Evolutionary conservation across 2,888 invertebrate genomes (phyloP), one percentile per base, ranked within the genome.

Genomic region (Operophtera brumata): DNA sequence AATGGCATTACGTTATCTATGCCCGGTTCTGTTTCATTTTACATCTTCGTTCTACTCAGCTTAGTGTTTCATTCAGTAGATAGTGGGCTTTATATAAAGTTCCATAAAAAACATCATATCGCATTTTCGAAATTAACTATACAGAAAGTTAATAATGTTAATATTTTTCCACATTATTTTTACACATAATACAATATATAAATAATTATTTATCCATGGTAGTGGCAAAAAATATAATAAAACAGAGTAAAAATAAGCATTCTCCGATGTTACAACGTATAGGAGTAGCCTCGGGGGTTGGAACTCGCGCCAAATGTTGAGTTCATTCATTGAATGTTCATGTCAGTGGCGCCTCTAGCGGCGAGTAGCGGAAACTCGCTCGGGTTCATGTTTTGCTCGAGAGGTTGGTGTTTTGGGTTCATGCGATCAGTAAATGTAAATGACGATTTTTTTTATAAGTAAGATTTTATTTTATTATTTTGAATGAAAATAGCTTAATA

Each of bases 361-460:
- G 80, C 71, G 87, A 87, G 88, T 89, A 88, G 89, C 85, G 66
- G 72, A 53, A 75, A 58, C 73, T 67, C 9, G 2, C 4, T 47
- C 8, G 63, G 75, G 71, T 74, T 76, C 62, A 53, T 64, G 41
- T 65, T 54, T 44, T 13, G 26, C 46, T 53, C 25, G 2, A 2
- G 13, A n/a, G 11, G 0, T 41, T 41, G 28, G 5, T 20, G 36
- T 3, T 1, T 40, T 43, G 47, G 59, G 53, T 57, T 45, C 37
- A 12, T 11, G 20, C 43, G 50, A 13, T 9, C 34, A 4, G n/a
- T n/a, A n/a, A n/a, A n/a, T n/a, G n/a, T n/a, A n/a, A n/a, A n/a
- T n/a, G n/a, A n/a, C n/a, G n/a, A n/a, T n/a, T n/a, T n/a, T n/a
- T n/a, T n/a, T n/a, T n/a, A n/a, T n/a, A n/a, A n/a, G n/a, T n/a